Evolutionary conservation across 2,797 vertebrate species (phyloP), one percentile per base, ranked within the genome.

Genomic region (Sebastes minor): DNA sequence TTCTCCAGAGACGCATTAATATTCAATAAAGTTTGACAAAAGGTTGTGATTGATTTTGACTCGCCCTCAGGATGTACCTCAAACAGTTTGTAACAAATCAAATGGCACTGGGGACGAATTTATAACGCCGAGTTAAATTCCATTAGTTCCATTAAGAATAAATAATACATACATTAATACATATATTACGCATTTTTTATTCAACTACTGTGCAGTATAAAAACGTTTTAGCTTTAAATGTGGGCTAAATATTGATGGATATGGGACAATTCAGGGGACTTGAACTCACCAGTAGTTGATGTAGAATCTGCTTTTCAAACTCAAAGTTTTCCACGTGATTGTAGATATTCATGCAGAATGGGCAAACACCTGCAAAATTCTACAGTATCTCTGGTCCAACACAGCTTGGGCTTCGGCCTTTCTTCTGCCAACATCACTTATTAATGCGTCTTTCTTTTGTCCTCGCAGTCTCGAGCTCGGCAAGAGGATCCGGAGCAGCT

Each of bases 401-500:
- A 66, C 30, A 30, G 10, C 8, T 0, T 6, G 22, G 8, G 8
- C 30, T 63, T 66, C 5, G 9, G 23, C 55, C 6, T 62, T 13
- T 53, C 11, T 53, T 23, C 56, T 72, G 13, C 22, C 5, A 5
- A 6, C 56, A 59, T 52, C 27, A 35, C 2, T 61, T 28, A 70
- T 28, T 59, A 56, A 81, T 57, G 56, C 46, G 3, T 70, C 7
- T 82, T 75, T 2, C 32, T 60, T 79, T 76, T 78, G 76, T 23
- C 74, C 27, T 82, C 79, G 27, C 74, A 99, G 99, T 99, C 98
- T 95, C 98, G 98, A 91, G 98, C 99, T 86, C 96, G 99, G 79
- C 99, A 99, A 94, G 99, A 99, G 92, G 99, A 99, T 89, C 99
- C 99, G 18, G 98, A 99, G 76, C 99, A 99, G 88, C 95, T 99